These are phyloP conservation scores for Sitodiplosis mosellana DNA, from an alignment of 1,140 invertebrate genomes.

Conservation along the genomic window DNA sequence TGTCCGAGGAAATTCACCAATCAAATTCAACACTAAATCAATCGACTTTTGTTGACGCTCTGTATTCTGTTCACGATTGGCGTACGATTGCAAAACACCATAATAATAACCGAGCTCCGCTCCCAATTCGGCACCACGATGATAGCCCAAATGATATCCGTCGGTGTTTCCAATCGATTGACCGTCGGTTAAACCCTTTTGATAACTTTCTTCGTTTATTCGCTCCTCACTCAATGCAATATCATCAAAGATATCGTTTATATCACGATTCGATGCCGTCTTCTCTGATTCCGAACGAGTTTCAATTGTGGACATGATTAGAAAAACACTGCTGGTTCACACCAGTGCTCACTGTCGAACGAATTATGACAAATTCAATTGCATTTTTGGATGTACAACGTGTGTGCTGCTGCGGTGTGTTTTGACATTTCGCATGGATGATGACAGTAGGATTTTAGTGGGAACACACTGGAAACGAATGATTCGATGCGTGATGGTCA, in stretches of 20 bases:
- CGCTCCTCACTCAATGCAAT: conserved; percentile 39
- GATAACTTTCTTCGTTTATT: conserved; percentile 31
- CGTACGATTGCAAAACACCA: conserved; percentile 25
- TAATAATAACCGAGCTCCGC: conserved; percentile 41
- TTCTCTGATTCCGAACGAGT: no score
- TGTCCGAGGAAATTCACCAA: conserved; percentile 22
- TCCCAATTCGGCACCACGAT: conserved; percentile 40
- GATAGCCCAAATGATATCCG: conserved; percentile 42
- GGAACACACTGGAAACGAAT: no score
- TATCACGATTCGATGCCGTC: conserved; percentile 25
- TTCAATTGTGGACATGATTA: no score
- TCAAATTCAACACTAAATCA: no score
- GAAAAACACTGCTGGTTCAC: no score
- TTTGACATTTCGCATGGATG: no score
- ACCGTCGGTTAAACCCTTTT: conserved; percentile 37
- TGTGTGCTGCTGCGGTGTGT: no score
- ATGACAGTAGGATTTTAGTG: no score
- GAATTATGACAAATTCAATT: no score
- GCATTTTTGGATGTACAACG: no score
- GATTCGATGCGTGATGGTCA: no score
- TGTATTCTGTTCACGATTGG: conserved; percentile 13
- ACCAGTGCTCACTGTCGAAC: no score
- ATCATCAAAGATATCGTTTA: conserved; percentile 42
- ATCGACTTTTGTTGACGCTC: conserved; percentile 24
- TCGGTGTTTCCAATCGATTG: conserved; percentile 33